Percentiles rank a stretch among this genome's conserved stretches.
phyloP scores from a whole-genome alignment of 2,113 vertebrate species.

The Recurvirostra avosetta region DNA sequence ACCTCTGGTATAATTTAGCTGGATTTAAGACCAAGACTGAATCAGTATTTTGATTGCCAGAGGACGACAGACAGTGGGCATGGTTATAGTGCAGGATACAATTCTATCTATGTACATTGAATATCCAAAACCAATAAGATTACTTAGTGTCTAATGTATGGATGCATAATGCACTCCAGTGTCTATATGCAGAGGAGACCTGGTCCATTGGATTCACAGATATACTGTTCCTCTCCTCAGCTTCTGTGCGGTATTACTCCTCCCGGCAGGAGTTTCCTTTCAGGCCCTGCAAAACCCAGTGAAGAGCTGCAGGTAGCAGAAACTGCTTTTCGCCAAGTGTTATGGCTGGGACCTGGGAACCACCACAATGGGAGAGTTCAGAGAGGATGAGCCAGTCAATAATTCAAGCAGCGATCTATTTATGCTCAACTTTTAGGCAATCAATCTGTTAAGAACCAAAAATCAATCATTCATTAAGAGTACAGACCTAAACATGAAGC shows the following conservation, averaged over 20 bases:
- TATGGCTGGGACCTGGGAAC: neutral
- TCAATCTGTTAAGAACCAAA: neutral
- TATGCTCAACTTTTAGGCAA: neutral
- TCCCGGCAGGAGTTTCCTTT: neutral
- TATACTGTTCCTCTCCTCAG: neutral
- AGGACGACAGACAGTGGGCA: neutral
- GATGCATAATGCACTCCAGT: neutral
- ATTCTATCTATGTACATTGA: neutral
- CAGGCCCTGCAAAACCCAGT: neutral
- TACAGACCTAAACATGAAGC: neutral
- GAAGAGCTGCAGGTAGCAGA: neutral
- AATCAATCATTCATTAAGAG: neutral
- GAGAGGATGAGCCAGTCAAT: neutral
- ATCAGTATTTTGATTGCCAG: neutral
- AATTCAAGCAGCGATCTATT: neutral
- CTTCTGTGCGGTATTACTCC: neutral
- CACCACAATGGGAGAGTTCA: neutral
- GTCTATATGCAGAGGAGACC: neutral
- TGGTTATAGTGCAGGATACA: neutral
- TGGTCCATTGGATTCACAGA: neutral
- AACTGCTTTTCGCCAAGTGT: neutral
- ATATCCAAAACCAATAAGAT: neutral
- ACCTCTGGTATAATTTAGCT: neutral
- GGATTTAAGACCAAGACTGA: neutral
- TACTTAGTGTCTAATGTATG: neutral